A percentile compares a stretch with the other conserved stretches of the same genome.
Evolutionary conservation across 2,888 invertebrate genomes (phyloP).

Genomic region (Calephelis perditalis): DNA sequence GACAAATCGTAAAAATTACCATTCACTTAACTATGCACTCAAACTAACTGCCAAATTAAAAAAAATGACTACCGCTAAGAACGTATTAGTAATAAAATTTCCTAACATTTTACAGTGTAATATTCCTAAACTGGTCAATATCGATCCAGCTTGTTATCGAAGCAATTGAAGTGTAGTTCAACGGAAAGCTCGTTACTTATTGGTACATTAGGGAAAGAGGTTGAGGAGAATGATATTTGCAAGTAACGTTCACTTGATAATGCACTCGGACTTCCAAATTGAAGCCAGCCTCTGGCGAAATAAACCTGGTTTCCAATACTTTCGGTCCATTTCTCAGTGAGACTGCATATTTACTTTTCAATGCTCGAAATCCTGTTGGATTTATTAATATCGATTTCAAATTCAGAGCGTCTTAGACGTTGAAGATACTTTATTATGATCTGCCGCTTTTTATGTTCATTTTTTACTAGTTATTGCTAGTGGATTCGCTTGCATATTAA

Average conservation of each 20-base stretch:
- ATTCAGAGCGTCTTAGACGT: slow-evolving; percentile 25
- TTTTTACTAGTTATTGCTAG: too few relatives aligned
- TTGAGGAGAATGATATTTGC: slow-evolving; percentile 65
- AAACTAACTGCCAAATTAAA: too few relatives aligned
- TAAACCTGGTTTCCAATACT: slow-evolving; percentile 49
- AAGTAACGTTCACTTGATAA: slow-evolving; percentile 50
- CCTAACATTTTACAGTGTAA: too few relatives aligned
- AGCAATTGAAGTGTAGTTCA: slow-evolving; percentile 8
- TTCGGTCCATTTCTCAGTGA: slow-evolving; percentile 39
- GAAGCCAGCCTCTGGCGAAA: slow-evolving; percentile 56
- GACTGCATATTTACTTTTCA: slow-evolving; percentile 38
- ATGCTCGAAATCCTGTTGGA: slow-evolving; percentile 37
- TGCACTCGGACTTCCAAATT: slow-evolving; percentile 61
- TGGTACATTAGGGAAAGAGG: slow-evolving; percentile 37
- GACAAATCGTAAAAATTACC: too few relatives aligned
- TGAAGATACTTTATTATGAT: not conserved
- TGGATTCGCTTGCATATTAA: too few relatives aligned
- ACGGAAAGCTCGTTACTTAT: slow-evolving; percentile 8
- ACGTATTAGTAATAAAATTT: too few relatives aligned
- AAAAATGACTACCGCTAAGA: too few relatives aligned
- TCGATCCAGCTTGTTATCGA: slow-evolving; percentile 4
- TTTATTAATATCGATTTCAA: slow-evolving; percentile 42
- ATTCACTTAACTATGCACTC: too few relatives aligned
- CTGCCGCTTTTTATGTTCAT: not conserved
- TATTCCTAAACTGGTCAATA: not conserved